Conservation (phyloP, 2,797 vertebrate species). For the Halcyon smyrnensis region DNA sequence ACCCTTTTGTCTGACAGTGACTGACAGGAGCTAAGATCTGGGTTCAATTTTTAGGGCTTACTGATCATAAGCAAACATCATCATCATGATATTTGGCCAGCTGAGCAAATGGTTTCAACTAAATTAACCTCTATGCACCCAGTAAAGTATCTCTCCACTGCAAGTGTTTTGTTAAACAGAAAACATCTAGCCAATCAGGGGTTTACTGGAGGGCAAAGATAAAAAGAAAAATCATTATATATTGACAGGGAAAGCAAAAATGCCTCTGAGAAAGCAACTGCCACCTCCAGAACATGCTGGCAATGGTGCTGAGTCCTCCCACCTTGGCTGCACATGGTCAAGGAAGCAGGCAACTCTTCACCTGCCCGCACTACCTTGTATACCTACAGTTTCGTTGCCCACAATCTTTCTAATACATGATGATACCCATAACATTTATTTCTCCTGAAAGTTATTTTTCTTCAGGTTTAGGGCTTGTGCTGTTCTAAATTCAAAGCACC, state of each 20-base stretch:
- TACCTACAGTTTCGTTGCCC: background rate
- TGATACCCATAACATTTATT: background rate
- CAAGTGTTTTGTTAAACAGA: background rate
- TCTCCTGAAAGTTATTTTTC: background rate
- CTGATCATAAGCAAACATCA: background rate
- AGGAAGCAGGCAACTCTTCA: background rate
- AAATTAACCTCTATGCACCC: background rate
- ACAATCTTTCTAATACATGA: background rate
- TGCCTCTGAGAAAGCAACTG: background rate
- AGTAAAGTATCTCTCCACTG: background rate
- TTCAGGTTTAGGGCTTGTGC: background rate
- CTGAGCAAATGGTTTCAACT: background rate
- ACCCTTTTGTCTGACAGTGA: background rate
- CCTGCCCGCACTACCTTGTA: background rate
- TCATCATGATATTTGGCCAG: background rate
- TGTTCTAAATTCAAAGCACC: background rate
- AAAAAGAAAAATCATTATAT: background rate
- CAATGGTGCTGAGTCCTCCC: background rate
- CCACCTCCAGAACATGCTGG: background rate
- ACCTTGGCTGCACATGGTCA: fast-evolving
- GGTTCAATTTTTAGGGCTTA: background rate
- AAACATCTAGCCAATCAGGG: background rate
- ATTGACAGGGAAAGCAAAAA: background rate
- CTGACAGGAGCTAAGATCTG: background rate
- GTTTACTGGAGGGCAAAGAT: background rate